These are phyloP conservation scores for Sus cebifrons DNA, from an alignment of 2,797 vertebrate genomes.

Conservation along the genomic window DNA sequence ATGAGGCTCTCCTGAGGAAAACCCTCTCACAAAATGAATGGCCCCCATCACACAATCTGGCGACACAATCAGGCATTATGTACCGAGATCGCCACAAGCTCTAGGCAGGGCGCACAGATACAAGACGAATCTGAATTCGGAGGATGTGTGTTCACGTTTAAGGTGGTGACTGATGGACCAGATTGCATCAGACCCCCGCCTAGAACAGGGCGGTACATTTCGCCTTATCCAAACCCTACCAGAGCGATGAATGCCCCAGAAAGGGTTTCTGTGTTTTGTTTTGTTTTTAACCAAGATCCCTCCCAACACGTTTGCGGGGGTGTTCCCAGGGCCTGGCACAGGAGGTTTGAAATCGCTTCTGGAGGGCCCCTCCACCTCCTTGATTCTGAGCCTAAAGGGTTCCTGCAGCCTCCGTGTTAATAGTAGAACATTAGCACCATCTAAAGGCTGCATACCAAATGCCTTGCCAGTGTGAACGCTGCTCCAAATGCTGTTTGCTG, in stretches of 20 bases:
- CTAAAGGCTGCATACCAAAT: constrained; percentile 84
- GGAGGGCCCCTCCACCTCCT: neutral
- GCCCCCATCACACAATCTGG: neutral
- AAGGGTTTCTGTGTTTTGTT: neutral
- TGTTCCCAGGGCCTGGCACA: neutral
- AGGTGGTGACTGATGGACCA: neutral
- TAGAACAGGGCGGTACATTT: neutral
- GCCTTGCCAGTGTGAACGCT: neutral
- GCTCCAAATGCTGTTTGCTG: constrained; percentile 34
- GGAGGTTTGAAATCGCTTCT: constrained; percentile 20
- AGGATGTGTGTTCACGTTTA: neutral
- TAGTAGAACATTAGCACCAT: constrained; percentile 86
- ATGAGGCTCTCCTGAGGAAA: constrained; percentile 58
- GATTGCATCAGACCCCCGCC: neutral
- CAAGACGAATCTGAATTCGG: constrained; percentile 57
- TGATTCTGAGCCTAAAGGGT: constrained; percentile 33
- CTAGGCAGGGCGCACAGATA: neutral
- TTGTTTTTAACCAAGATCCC: constrained; percentile 29
- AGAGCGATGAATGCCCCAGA: neutral
- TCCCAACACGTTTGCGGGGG: neutral
- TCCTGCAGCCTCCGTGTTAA: neutral
- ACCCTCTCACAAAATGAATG: constrained; percentile 34
- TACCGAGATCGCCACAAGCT: neutral
- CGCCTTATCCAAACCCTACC: constrained; percentile 22
- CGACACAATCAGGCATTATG: neutral